phyloP scores from a whole-genome alignment of 2,888 invertebrate species.

The Nowickia ferox region DNA sequence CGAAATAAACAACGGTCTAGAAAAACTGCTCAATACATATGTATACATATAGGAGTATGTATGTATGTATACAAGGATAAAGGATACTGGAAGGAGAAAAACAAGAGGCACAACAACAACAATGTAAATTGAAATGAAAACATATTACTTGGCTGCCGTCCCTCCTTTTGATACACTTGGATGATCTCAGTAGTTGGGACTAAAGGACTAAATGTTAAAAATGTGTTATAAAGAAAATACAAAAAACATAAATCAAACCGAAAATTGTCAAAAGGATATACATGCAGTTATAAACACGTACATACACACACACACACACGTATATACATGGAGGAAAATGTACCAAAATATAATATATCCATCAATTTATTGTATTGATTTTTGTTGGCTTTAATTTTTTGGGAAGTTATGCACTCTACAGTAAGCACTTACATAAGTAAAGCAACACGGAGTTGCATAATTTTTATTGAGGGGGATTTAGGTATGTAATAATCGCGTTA shows the following conservation, averaged over 20 bases:
- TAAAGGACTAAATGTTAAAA: constrained; percentile 60
- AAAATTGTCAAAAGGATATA: constrained; percentile 48
- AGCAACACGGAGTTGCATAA: not conserved
- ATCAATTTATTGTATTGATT: constrained; percentile 65
- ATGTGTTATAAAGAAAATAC: constrained; percentile 57
- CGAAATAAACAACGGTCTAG: constrained; percentile 38
- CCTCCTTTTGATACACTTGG: constrained; percentile 19
- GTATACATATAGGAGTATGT: no score
- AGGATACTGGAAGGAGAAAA: constrained; percentile 39
- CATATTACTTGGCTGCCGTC: constrained; percentile 56
- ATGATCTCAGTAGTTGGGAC: constrained; percentile 29
- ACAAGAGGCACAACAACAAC: constrained; percentile 2
- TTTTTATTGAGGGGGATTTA: no score
- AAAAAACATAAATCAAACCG: constrained; percentile 61
- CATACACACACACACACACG: not conserved
- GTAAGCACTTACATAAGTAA: not conserved
- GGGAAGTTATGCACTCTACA: constrained; percentile 7
- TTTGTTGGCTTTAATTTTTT: constrained; percentile 28
- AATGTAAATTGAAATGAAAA: constrained; percentile 60
- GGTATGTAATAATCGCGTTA: no score
- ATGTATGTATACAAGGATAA: constrained; percentile 8
- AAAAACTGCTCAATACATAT: constrained; percentile 5
- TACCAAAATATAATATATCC: constrained; percentile 40
- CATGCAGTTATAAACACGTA: not conserved
- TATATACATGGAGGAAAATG: not conserved